These are phyloP conservation scores for Eueremaeus valkanovi DNA, from an alignment of 2,888 invertebrate genomes.

Conservation along the genomic window DNA sequence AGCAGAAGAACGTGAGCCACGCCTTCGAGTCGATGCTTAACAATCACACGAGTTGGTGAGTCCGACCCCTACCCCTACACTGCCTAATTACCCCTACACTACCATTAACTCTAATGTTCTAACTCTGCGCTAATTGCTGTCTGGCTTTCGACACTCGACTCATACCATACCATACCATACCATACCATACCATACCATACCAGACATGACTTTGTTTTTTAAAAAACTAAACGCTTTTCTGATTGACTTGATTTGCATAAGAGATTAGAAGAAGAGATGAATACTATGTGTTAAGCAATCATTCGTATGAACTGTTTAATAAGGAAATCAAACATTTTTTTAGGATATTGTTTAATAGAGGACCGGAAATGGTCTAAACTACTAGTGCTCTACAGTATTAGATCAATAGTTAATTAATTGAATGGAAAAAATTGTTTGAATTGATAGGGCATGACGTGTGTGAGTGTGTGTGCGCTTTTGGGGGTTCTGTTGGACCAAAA, in stretches of 20 bases:
- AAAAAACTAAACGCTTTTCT: too few species aligned
- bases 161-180: too few species aligned
- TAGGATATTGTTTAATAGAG: not conserved
- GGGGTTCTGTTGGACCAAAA: not conserved
- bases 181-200: too few species aligned
- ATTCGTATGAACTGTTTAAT: not conserved
- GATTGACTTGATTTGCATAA: constrained; percentile 9
- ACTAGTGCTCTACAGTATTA: not conserved
- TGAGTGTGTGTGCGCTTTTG: too few species aligned
- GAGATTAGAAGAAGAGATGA: too few species aligned
- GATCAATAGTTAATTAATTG: not conserved
- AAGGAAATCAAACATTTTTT: not conserved
- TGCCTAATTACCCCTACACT: not conserved
- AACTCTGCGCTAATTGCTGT: not conserved
- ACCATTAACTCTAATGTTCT: not conserved
- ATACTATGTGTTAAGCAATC: too few species aligned
- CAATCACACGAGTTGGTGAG: constrained; percentile 80
- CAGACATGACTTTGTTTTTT: too few species aligned
- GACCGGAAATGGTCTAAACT: too few species aligned
- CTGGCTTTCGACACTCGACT: constrained; percentile 2
- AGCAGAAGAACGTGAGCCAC: constrained; percentile 81
- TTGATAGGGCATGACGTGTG: too few species aligned
- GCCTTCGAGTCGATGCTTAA: constrained; percentile 92
- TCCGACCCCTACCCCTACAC: not conserved
- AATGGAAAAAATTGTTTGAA: not conserved